Conservation (phyloP, 2,113 vertebrate genomes). For the Sphyrna mokarran region DNA sequence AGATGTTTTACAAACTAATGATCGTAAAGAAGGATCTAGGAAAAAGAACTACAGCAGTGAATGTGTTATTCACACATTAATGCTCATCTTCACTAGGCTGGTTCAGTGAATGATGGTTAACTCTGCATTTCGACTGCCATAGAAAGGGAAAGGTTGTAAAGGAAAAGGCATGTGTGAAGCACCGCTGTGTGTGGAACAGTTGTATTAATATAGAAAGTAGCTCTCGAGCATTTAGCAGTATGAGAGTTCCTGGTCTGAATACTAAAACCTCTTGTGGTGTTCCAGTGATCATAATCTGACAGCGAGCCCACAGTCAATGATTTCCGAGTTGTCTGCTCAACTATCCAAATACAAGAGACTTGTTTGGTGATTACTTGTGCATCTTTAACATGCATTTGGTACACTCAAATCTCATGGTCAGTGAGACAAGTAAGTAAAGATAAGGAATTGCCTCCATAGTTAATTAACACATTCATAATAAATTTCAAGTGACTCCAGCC, state of each 20-base stretch:
- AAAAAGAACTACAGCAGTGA: background rate
- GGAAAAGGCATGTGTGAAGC: background rate
- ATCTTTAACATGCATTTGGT: background rate
- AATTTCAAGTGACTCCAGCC: background rate
- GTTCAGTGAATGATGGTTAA: background rate
- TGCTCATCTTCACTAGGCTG: background rate
- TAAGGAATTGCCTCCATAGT: background rate
- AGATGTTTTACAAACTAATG: conserved; percentile 1
- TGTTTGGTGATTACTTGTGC: background rate
- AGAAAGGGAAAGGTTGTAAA: background rate
- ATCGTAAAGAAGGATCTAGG: background rate
- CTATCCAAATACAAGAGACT: background rate
- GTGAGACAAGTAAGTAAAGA: background rate
- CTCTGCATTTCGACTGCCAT: background rate
- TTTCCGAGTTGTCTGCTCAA: background rate
- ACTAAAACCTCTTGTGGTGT: background rate
- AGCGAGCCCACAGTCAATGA: background rate
- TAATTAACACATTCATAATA: background rate
- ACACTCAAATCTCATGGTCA: background rate
- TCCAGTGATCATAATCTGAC: background rate
- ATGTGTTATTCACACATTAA: background rate
- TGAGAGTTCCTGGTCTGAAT: background rate
- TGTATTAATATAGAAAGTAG: background rate
- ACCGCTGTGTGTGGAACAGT: background rate
- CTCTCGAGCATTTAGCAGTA: background rate